phyloP scores from a whole-genome alignment of 2,888 invertebrate species.

The Polietes domitor region DNA sequence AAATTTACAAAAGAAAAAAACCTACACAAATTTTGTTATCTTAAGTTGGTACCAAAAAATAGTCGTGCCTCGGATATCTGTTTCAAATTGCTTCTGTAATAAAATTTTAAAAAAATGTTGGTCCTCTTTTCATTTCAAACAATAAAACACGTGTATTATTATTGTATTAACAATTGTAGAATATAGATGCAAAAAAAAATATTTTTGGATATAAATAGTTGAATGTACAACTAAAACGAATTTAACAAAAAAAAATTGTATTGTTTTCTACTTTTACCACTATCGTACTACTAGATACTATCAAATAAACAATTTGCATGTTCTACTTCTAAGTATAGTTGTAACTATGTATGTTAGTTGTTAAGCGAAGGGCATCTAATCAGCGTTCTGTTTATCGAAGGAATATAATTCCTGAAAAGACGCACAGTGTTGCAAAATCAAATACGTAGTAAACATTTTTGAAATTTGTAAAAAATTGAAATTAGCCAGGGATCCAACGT shows the following conservation, averaged over 20 bases:
- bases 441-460: no score
- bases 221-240: constrained; percentile 17
- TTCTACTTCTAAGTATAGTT: background rate
- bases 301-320: constrained; percentile 37
- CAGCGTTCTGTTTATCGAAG: no score
- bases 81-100: background rate
- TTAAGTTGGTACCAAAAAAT: no score
- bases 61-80: no score
- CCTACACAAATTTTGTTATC: no score
- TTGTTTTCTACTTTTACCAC: constrained; percentile 42
- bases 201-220: background rate
- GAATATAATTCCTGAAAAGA: no score
- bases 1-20: no score
- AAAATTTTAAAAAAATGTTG: background rate
- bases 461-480: no score
- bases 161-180: constrained; percentile 2
- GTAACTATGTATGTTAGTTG: background rate
- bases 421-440: no score
- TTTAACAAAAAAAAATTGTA: constrained; percentile 49
- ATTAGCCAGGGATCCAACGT: no score
- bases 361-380: no score
- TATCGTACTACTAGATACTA: background rate
- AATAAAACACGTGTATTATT: constrained; percentile 54
- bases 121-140: constrained; percentile 16
- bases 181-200: constrained; percentile 1